phyloP scores from a whole-genome alignment of 2,888 invertebrate species.

The Drosophila paramelanica region DNA sequence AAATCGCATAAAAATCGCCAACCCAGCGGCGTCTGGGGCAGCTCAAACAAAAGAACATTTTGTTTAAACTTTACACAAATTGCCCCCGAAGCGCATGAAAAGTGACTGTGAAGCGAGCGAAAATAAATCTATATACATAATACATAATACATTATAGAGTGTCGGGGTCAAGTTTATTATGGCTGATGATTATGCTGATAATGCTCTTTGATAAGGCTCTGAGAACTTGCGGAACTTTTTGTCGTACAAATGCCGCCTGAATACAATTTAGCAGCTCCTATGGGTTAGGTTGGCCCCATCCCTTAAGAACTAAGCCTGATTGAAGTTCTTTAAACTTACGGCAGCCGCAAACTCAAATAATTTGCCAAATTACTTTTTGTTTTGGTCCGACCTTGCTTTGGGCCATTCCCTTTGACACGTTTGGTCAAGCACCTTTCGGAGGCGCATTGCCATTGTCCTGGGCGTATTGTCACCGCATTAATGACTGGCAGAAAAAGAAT shows the following conservation, averaged over 20 bases:
- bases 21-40: slow-evolving; percentile 46
- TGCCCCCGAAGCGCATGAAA: slow-evolving; percentile 19
- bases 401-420: slow-evolving; percentile 58
- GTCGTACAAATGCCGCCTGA: slow-evolving; percentile 46
- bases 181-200: slow-evolving; percentile 48
- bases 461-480: slow-evolving; percentile 66
- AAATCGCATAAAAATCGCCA: slow-evolving; percentile 28
- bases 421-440: slow-evolving; percentile 73
- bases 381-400: slow-evolving; percentile 56
- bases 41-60: slow-evolving; percentile 52
- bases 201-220: slow-evolving; percentile 47
- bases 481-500: slow-evolving; percentile 54
- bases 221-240: slow-evolving; percentile 60
- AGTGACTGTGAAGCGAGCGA: background rate
- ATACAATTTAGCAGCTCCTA: slow-evolving; percentile 54
- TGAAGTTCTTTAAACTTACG: slow-evolving; percentile 77
- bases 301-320: slow-evolving; percentile 50
- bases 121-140: slow-evolving; percentile 15
- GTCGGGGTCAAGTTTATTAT: slow-evolving; percentile 65
- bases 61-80: slow-evolving; percentile 45
- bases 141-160: slow-evolving; percentile 52
- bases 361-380: slow-evolving; percentile 77
- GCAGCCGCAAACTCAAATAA: slow-evolving; percentile 76
- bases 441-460: slow-evolving; percentile 55
- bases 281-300: background rate